Percentiles rank a stretch among this genome's conserved stretches.
These are phyloP conservation scores for Eugnorisma glareosa DNA, from an alignment of 2,888 invertebrate genomes.

Conservation along the genomic window DNA sequence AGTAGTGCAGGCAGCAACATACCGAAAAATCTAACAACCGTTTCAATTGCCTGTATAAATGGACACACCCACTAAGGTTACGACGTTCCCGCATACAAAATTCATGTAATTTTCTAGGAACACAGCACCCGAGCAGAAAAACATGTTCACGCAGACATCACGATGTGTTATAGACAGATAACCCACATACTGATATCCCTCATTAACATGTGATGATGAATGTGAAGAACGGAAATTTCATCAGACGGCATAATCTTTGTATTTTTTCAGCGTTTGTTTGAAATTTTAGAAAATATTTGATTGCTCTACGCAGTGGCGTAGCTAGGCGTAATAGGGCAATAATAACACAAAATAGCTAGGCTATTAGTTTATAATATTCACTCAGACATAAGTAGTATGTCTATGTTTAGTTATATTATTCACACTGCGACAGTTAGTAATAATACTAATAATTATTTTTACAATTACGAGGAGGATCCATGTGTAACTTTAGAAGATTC, in stretches of 20 bases:
- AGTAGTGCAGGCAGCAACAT: not conserved
- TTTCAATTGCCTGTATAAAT: not conserved
- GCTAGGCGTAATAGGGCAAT: no score
- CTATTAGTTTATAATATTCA: no score
- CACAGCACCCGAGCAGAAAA: slow-evolving; percentile 28
- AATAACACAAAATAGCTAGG: no score
- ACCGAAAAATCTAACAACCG: not conserved
- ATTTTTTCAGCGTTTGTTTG: not conserved
- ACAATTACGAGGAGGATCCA: no score
- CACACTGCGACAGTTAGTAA: no score
- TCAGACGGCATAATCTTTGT: slow-evolving; percentile 34
- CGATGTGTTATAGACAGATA: slow-evolving; percentile 41
- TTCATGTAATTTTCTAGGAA: slow-evolving; percentile 8
- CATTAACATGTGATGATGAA: slow-evolving; percentile 45
- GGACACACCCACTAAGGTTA: not conserved
- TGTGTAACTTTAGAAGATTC: no score
- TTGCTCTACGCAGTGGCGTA: no score
- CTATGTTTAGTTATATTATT: no score
- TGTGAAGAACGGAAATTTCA: slow-evolving; percentile 37
- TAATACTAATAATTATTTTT: no score
- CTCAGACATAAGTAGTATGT: no score
- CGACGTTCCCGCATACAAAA: not conserved
- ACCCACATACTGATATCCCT: slow-evolving; percentile 51
- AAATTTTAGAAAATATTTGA: not conserved
- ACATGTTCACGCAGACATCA: slow-evolving; percentile 54